These are phyloP conservation scores for Diadegma fenestrale DNA, from an alignment of 2,888 invertebrate species.

Conservation along the genomic window DNA sequence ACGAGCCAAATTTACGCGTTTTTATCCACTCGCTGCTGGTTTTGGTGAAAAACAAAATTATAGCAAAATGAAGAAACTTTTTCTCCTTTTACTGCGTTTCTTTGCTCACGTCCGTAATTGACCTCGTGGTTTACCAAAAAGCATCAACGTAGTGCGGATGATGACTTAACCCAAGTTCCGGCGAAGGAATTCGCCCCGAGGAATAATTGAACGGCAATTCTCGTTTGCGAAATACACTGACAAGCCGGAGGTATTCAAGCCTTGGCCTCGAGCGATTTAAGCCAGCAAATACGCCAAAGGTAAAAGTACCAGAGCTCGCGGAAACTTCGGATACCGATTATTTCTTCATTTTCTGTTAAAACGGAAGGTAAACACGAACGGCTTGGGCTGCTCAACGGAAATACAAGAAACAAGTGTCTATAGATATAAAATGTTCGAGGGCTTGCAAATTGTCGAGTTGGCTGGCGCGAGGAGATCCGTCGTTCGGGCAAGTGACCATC, in stretches of 20 bases:
- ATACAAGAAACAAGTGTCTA: conserved; percentile 21
- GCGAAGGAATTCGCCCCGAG: conserved; percentile 57
- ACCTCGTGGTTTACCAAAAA: conserved; percentile 35
- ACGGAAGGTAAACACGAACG: conserved; percentile 65
- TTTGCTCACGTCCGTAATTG: conserved; percentile 36
- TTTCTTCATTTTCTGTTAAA: conserved; percentile 47
- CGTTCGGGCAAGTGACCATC: not conserved
- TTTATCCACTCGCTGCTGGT: conserved; percentile 5
- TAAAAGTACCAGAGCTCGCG: conserved; percentile 41
- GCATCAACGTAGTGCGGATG: conserved; percentile 15
- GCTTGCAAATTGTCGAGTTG: conserved; percentile 41
- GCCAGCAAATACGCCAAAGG: conserved; percentile 44
- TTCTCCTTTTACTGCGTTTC: conserved; percentile 1
- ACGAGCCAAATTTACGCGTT: conserved; percentile 12
- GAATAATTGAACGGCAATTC: conserved; percentile 63
- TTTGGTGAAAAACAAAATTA: conserved; percentile 13
- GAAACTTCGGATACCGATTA: conserved; percentile 41
- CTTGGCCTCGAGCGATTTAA: conserved; percentile 37
- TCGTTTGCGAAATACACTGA: conserved; percentile 50
- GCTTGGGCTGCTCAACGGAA: conserved; percentile 7
- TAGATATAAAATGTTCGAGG: conserved; percentile 12
- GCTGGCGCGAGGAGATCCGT: not conserved
- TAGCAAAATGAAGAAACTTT: not conserved
- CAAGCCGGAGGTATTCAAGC: conserved; percentile 16
- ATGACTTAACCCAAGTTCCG: conserved; percentile 50